Evolutionary conservation across 2,113 vertebrate species (phyloP).

Genomic region (Eptesicus fuscus): DNA sequence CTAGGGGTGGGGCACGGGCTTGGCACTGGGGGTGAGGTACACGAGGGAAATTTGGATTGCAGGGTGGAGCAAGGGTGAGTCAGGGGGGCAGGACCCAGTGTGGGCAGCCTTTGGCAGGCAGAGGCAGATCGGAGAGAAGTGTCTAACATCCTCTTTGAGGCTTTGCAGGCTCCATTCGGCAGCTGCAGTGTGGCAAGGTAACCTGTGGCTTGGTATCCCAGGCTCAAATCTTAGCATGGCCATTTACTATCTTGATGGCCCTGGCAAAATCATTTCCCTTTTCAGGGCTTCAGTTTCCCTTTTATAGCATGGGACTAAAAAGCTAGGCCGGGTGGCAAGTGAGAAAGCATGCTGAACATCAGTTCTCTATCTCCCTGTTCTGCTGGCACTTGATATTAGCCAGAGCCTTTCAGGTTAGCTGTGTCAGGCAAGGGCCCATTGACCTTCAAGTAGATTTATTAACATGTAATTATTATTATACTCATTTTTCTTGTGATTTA

Average conservation of each 20-base stretch:
- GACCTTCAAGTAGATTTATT: not conserved
- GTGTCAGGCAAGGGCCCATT: not conserved
- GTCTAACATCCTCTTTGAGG: not conserved
- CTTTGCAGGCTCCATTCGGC: not conserved
- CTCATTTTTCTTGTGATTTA: not conserved
- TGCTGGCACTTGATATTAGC: not conserved
- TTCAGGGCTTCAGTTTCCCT: not conserved
- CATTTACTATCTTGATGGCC: not conserved
- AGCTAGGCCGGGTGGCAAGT: not conserved
- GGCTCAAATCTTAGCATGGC: not conserved
- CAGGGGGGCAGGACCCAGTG: not conserved
- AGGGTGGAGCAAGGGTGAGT: conserved; percentile 31
- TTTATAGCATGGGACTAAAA: not conserved
- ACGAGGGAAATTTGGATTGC: not conserved
- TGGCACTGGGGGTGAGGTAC: not conserved
- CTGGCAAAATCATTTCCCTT: not conserved
- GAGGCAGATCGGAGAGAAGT: not conserved
- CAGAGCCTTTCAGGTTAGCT: not conserved
- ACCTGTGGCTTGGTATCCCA: not conserved
- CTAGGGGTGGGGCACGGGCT: not conserved
- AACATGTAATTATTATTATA: not conserved
- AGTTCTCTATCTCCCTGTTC: not conserved
- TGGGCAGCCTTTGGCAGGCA: conserved; percentile 11
- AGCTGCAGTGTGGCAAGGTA: not conserved
- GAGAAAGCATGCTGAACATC: not conserved